Percentiles rank a stretch among this genome's conserved stretches.
phyloP scores from a whole-genome alignment of 2,113 vertebrate genomes.

The Dinomys branickii region DNA sequence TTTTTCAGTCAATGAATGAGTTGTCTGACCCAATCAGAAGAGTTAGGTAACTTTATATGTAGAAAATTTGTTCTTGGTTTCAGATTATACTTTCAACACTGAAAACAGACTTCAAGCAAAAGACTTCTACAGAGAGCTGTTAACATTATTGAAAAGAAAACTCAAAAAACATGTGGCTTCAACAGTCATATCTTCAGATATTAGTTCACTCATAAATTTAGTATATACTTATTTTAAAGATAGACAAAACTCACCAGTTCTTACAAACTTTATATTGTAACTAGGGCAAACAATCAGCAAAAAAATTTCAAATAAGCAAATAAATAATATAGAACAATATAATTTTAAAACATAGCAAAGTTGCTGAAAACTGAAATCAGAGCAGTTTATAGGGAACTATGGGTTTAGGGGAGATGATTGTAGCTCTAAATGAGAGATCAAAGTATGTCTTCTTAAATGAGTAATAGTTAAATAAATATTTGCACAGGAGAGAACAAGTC shows the following conservation, averaged over 20 bases:
- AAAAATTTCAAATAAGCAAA: not conserved
- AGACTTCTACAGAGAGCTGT: not conserved
- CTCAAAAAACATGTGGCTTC: not conserved
- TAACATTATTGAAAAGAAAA: not conserved
- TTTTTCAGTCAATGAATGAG: not conserved
- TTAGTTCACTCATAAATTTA: not conserved
- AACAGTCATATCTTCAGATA: not conserved
- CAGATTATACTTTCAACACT: not conserved
- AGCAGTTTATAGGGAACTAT: not conserved
- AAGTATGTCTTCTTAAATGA: not conserved
- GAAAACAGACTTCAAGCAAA: slow-evolving; percentile 29
- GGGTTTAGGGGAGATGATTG: not conserved
- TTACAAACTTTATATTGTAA: not conserved
- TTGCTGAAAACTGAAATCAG: not conserved
- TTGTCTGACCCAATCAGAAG: not conserved
- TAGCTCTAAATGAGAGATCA: not conserved
- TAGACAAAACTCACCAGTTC: not conserved
- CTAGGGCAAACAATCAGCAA: not conserved
- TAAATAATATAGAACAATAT: not conserved
- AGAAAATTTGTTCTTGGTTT: not conserved
- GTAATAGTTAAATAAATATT: not conserved
- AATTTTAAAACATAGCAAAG: not conserved
- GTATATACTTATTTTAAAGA: not conserved
- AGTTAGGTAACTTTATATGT: not conserved
- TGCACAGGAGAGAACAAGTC: not conserved